These are phyloP conservation scores for Zoroaster sp. DNA, from an alignment of 53 echinoderm and acorn worm genomes.

Conservation along the genomic window DNA sequence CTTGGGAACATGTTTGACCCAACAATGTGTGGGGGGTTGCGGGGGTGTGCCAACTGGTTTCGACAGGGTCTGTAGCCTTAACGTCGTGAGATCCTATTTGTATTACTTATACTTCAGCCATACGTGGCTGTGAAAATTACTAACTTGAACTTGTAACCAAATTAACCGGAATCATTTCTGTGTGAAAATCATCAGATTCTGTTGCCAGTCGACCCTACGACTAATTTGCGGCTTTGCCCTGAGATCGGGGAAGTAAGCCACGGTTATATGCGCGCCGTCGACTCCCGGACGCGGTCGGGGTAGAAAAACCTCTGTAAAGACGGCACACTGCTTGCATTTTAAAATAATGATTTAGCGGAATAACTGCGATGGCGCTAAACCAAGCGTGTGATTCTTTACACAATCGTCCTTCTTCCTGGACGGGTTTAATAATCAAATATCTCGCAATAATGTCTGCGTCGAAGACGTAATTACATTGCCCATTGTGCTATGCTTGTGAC, in stretches of 20 bases:
- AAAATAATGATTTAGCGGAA: conserved; percentile 45
- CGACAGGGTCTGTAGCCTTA: too few relatives aligned
- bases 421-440: conserved; percentile 49
- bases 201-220: not conserved
- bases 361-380: conserved; percentile 17
- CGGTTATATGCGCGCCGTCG: not conserved
- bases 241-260: not conserved
- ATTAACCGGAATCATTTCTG: conserved; percentile 11
- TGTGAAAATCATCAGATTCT: conserved; percentile 6
- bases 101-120: too few relatives aligned
- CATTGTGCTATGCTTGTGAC: conserved; percentile 18
- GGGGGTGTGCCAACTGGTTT: too few relatives aligned
- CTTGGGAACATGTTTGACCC: too few relatives aligned
- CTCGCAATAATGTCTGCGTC: conserved; percentile 16
- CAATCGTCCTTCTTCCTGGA: conserved; percentile 19
- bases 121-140: too few relatives aligned
- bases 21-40: too few relatives aligned
- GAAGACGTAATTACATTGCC: conserved; percentile 28
- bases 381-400: conserved; percentile 37
- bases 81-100: too few relatives aligned
- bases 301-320: not conserved
- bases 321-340: not conserved
- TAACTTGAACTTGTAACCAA: conserved; percentile 9
- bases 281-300: not conserved
- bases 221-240: conserved; percentile 1